Base-by-base conservation (phyloP, 1,140 invertebrate genomes). In the Melipona quadrifasciata region DNA sequence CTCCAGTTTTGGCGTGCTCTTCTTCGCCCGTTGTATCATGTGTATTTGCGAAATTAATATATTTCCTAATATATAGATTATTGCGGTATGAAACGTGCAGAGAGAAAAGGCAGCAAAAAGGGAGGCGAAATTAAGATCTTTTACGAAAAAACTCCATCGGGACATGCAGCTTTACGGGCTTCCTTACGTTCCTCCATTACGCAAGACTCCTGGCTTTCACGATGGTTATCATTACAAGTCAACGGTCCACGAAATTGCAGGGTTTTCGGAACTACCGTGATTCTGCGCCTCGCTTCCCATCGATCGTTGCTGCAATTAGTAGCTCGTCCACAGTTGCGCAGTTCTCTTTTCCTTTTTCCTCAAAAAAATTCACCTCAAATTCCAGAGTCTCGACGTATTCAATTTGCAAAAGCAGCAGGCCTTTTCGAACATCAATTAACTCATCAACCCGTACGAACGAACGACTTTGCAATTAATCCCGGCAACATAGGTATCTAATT, bases 241-340 rank as follows among this genome's bases (percentile, higher is more conserved):
- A 93, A 93, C 89, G 91, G 89, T 92, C 92, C 92, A 93, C 91
- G 91, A 93, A 93, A 93, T 93, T 93, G 89, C 91, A 61, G 77
- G 74, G 82, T 72, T 88, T 80, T 82, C 79, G 71, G 53, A 80
- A 68, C 84, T 74, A 72, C 58, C 65, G 58, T 51, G 67, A 74
- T 88, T 80, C 70, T 31, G n/a, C 19, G 17, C 39, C 24, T 55
- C 34, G 10, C 34, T n/a, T 27, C 67, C 65, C 55, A 78, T 75
- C 67, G 57, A 70, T 68, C 61, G 19, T 34, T 53, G 16, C 21
- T 34, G 57, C 27, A 78, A 81, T 82, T 87, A 74, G 53, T 53
- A 81, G n/a, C n/a, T 27, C 31, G 53, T 61, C 19, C 24, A 55
- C 53, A 21, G 12, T 34, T 31, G 4, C 34, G 4, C 11, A 21